Percentiles rank a stretch among this genome's conserved stretches.
phyloP scores from a whole-genome alignment of 2,797 vertebrate species.

The Phrynocephalus guinanensis region DNA sequence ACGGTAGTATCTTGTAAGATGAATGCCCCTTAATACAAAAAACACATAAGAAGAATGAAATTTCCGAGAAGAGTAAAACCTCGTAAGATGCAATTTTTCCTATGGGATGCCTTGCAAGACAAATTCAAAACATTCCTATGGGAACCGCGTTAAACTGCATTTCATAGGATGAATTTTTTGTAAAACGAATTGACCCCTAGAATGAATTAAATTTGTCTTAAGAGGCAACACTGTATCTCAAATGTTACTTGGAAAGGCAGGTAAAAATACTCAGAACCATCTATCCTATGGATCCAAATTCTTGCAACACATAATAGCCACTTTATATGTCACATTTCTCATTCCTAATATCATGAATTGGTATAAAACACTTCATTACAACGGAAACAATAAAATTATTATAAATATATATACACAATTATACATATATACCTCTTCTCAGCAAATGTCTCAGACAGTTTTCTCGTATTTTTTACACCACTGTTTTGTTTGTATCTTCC shows the following conservation, averaged over 20 bases:
- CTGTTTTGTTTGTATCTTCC: slow-evolving; percentile 71
- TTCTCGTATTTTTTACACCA: slow-evolving; percentile 53
- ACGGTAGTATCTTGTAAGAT: too few relatives aligned
- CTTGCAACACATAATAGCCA: neutral
- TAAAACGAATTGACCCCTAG: too few relatives aligned
- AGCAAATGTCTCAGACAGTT: slow-evolving; percentile 57
- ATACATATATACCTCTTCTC: slow-evolving; percentile 65
- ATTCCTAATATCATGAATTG: neutral
- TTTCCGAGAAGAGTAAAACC: too few relatives aligned
- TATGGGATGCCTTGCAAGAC: too few relatives aligned
- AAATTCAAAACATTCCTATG: too few relatives aligned
- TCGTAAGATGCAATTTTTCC: too few relatives aligned
- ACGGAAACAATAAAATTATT: neutral
- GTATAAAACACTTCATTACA: neutral
- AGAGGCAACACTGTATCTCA: too few relatives aligned
- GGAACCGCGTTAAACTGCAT: too few relatives aligned
- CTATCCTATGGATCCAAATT: neutral
- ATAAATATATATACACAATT: slow-evolving; percentile 14
- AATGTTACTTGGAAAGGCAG: neutral
- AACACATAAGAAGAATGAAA: too few relatives aligned
- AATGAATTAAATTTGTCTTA: too few relatives aligned
- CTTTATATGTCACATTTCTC: neutral
- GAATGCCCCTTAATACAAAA: too few relatives aligned
- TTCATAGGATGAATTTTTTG: too few relatives aligned
- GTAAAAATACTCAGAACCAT: neutral